These are phyloP conservation scores for Phyllotreta striolata DNA, from an alignment of 2,888 invertebrate species.

Conservation along the genomic window DNA sequence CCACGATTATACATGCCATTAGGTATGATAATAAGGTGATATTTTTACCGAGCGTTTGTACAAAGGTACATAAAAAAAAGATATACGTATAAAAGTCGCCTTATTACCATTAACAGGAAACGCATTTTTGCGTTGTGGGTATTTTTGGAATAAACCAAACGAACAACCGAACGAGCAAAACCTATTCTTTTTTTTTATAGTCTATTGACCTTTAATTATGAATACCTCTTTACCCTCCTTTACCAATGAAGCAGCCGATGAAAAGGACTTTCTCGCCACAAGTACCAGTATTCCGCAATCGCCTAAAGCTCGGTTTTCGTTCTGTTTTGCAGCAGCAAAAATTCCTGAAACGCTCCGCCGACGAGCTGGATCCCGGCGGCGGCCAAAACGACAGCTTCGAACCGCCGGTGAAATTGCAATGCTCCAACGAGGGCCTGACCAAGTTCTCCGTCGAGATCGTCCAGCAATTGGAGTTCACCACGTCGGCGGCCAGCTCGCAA, in stretches of 20 bases:
- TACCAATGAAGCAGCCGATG: no score
- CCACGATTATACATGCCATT: conserved; percentile 11
- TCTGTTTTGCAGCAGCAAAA: conserved; percentile 80
- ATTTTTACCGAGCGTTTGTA: conserved; percentile 28
- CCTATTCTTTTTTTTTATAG: no score
- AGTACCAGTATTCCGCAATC: no score
- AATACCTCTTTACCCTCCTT: no score
- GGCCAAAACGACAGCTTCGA: conserved; percentile 65
- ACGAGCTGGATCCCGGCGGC: conserved; percentile 67
- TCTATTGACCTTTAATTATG: no score
- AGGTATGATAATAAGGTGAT: conserved; percentile 21
- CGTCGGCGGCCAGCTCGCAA: conserved; percentile 85
- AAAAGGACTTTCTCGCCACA: no score
- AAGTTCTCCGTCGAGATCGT: conserved; percentile 94
- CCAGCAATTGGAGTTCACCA: conserved; percentile 89
- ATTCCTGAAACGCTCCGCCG: conserved; percentile 78
- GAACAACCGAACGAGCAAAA: no score
- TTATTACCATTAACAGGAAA: no score
- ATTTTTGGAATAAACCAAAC: no score
- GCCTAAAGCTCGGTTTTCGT: not conserved
- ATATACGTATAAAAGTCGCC: not conserved
- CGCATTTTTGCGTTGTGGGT: no score
- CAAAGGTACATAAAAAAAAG: not conserved
- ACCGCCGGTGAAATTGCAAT: conserved; percentile 76
- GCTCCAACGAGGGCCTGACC: conserved; percentile 64